phyloP scores from a whole-genome alignment of 2,113 vertebrate genomes.

The Gobio gobio region DNA sequence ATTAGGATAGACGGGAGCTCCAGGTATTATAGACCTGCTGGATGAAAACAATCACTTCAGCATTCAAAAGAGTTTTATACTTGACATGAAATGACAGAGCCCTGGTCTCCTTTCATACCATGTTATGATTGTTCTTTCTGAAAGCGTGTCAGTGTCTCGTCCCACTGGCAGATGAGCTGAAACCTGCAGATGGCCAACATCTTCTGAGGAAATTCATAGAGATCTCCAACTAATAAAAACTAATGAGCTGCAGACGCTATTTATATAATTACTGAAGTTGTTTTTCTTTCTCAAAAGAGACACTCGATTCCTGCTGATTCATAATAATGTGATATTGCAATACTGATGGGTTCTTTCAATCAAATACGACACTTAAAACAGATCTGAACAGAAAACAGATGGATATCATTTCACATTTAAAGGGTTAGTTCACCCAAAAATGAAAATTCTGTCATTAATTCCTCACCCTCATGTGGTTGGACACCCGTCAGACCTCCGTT shows the following conservation, averaged over 20 bases:
- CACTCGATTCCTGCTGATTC: background rate
- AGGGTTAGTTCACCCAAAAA: too few relatives aligned
- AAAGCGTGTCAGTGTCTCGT: background rate
- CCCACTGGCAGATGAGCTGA: conserved; percentile 29
- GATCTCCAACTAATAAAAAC: conserved; percentile 30
- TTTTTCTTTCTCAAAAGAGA: background rate
- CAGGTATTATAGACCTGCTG: too few relatives aligned
- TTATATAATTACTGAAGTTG: background rate
- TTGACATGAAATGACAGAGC: too few relatives aligned
- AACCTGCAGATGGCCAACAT: conserved; percentile 39
- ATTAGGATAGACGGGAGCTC: too few relatives aligned
- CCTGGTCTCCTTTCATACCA: background rate
- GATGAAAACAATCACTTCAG: too few relatives aligned
- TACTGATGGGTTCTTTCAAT: background rate
- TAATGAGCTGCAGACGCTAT: background rate
- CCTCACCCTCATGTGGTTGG: too few relatives aligned
- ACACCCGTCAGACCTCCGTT: too few relatives aligned
- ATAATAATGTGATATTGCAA: background rate
- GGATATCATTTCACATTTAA: background rate
- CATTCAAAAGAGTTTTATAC: background rate
- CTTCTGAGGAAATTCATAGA: background rate
- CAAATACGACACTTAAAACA: background rate
- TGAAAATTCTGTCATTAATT: too few relatives aligned
- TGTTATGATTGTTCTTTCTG: background rate
- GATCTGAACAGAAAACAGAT: background rate